Evolutionary conservation across 2,113 vertebrate genomes (phyloP), one percentile per base, ranked within the genome.

Genomic region (Etia nguti): DNA sequence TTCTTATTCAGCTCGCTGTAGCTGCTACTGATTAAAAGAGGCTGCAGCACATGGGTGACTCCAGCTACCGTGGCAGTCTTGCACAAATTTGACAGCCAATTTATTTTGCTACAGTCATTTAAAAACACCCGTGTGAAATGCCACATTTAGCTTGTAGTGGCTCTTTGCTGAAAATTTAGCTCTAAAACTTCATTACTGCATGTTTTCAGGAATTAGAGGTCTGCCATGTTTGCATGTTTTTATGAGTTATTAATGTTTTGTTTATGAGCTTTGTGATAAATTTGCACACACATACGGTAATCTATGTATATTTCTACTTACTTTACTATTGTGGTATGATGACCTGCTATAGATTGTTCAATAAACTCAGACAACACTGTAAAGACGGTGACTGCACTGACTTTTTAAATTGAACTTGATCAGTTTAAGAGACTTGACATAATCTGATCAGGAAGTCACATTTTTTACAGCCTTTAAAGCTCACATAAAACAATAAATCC

Each of bases 1-100:
- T 26, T 38, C 54, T 52, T 31, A 6, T 54, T 54, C 24, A 79
- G 62, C 29, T 80, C 24, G 36, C 38, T 62, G 56, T 73, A 60
- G 26, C 70, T 73, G 81, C 57, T 6, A 3, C 79, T 92, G 75
- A 85, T 89, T 88, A 82, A 86, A 87, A 85, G n/a, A 83, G 75
- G 79, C n/a, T 55, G 56, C 73, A 65, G 34, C 79, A 75, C 68
- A 60, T 16, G 79, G 57, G 6, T 57, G 46, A 88, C 86, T 81
- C 57, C 36, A 43, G 38, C 79, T 86, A 80, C 54, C 31, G n/a
- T 46, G 29, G 38, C 79, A 82, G 57, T 73, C 52, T 29, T 43
- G 50, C 46, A 56, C 79, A 89, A 24, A 52, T 83, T 50, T 89
- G 48, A 83, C 56, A 80, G 82, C 29, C 12, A 77, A 59, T 86